Base-by-base conservation (phyloP, 2,797 vertebrate genomes). In the Streptopelia turtur region DNA sequence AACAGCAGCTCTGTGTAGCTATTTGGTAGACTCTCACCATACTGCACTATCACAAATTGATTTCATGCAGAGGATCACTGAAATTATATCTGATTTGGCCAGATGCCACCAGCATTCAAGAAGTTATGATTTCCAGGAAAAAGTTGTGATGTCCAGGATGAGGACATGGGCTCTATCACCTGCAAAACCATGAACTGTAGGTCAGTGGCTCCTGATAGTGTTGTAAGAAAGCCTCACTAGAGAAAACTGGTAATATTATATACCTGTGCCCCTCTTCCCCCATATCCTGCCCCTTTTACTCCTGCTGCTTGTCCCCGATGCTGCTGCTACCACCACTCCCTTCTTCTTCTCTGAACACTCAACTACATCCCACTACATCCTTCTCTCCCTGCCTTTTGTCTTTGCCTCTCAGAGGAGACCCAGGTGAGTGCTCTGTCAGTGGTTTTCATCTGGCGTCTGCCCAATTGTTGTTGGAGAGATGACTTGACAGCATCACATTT, bases 61-160 rank as follows among this genome's bases (percentile, higher is more conserved):
- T 92, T 93, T 94, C 43, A 76, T 83, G 13, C 45, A 84, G 56
- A 79, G 24, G 28, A 87, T 82, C 49, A 23, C 41, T 52, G 60
- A 89, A 82, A 75, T 66, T 27, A 33, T 63, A 92, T 47, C 63
- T 82, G 74, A 43, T 41, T 79, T 80, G 85, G 56, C 37, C 53
- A 68, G n/a, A 17, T 59, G 45, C 52, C 70, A 82, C 60, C 25
- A 90, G 49, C 25, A 55, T 87, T 74, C 77, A 83, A 94, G 63
- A 72, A 60, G 41, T 90, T 91, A 70, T 25, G 15, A 80, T 68
- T 94, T 89, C 83, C 39, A 84, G 77, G 83, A 84, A 85, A 84
- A 68, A 72, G 0, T 6, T 21, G 45, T 43, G 27, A 61, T 82
- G 88, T 90, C 55, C 70, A 61, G 65, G 74, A 49, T 56, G 35